A percentile compares a stretch with the other conserved stretches of the same genome.
These are phyloP conservation scores for Tricholaema leucomelas DNA, from an alignment of 2,113 vertebrate species.

Conservation along the genomic window DNA sequence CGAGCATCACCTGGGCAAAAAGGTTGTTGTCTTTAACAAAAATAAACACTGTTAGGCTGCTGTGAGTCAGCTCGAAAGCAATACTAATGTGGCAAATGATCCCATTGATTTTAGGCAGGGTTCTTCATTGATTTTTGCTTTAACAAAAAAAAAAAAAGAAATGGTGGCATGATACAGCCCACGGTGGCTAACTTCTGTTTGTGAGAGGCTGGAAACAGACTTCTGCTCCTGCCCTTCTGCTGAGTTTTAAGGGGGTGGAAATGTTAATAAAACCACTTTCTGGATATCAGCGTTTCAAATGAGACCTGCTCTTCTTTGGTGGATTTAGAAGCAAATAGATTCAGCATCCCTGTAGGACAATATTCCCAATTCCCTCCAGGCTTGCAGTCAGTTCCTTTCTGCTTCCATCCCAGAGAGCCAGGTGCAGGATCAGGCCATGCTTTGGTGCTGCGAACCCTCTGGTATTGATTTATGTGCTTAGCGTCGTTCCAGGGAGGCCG, in stretches of 20 bases:
- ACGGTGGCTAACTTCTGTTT: background rate
- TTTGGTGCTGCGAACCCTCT: background rate
- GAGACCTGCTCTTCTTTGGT: background rate
- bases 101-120: conserved; percentile 64
- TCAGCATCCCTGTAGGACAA: background rate
- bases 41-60: background rate
- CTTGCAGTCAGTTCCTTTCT: conserved; percentile 8
- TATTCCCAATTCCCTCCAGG: conserved; percentile 45
- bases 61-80: conserved; percentile 34
- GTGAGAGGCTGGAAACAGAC: background rate
- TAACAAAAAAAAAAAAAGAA: conserved; percentile 37
- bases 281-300: background rate
- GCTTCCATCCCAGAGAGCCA: background rate
- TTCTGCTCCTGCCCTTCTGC: background rate
- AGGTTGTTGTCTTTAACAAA: background rate
- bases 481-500: background rate
- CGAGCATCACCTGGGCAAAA: background rate
- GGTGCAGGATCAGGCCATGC: background rate
- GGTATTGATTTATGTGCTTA: background rate
- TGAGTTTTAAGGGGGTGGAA: background rate
- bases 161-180: background rate
- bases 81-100: conserved; percentile 52
- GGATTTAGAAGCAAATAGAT: conserved; percentile 42
- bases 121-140: conserved; percentile 54
- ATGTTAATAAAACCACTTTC: conserved; percentile 25